Evolutionary conservation across 2,797 vertebrate genomes (phyloP), one percentile per base, ranked within the genome.

Genomic region (Arctocebus calabarensis): DNA sequence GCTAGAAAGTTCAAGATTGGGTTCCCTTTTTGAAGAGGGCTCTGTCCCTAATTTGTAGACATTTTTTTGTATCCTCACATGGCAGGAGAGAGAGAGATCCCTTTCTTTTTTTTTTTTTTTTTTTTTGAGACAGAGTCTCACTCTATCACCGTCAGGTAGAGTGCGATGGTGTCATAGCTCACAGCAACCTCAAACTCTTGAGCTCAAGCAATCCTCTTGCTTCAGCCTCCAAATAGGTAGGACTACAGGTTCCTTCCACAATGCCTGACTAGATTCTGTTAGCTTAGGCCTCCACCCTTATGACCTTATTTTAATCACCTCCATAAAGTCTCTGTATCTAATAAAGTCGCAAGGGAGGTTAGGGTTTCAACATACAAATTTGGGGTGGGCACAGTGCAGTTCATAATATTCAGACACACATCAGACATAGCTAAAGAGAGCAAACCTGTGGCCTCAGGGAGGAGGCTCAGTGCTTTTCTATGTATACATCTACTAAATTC

Each of bases 281-380:
- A 73, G 61, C 88, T 84, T 78, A 94, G 73, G 48, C 48, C 6
- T 43, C 52, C 27, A 78, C 17, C 20, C 22, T 64, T 57, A 78
- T 37, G 48, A 87, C 22, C 32, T 96, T 57, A 62, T 43, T 73
- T 82, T 52, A 92, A 79, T 75, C 32, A 92, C 6, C n/a, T 62
- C 71, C 70, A 78, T 64, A 77, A 84, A 64, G 45, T 66, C 29
- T 27, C 32, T 43, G 48, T 94, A 22, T 87, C 77, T 10, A 94
- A 74, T 68, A 78, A 2, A 87, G 85, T 84, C 55, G 88, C 70
- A 88, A 29, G 48, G 40, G 3, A 12, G 27, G 23, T 22, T 66
- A 59, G n/a, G n/a, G 75, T 59, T 95, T 97, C 61, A 64, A 52
- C 32, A 88, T 40, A 85, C 14, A 48, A 55, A 95, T 57, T 22